A percentile compares a stretch with the other conserved stretches of the same genome.
phyloP scores from a whole-genome alignment of 2,888 invertebrate species.

The Rhaphigaster nebulosa region DNA sequence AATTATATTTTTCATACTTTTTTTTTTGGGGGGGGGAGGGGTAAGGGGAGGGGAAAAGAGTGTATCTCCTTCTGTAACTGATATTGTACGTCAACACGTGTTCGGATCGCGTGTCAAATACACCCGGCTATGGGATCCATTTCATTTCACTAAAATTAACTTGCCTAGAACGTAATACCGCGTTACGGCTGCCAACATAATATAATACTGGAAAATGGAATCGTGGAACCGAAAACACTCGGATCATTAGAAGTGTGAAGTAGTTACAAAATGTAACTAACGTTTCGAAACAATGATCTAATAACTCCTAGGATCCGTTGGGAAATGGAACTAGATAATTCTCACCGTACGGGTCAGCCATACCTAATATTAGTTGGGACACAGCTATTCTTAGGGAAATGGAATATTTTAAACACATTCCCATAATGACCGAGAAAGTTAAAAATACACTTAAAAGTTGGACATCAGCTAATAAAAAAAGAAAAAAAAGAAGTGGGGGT shows the following conservation, averaged over 20 bases:
- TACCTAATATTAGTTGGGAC: neutral
- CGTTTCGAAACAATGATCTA: slow-evolving; percentile 24
- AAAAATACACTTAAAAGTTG: too few relatives aligned
- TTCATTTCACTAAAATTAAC: neutral
- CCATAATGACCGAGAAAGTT: too few relatives aligned
- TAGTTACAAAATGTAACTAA: slow-evolving; percentile 14
- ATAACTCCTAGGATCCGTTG: neutral
- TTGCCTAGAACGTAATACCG: neutral
- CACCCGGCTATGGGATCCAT: neutral
- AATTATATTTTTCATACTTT: too few relatives aligned
- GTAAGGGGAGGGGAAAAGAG: too few relatives aligned
- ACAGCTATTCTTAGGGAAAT: neutral
- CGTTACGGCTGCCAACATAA: neutral
- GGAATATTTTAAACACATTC: neutral
- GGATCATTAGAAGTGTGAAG: neutral
- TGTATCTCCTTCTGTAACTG: too few relatives aligned
- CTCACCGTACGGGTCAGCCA: neutral
- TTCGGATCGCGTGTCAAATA: neutral
- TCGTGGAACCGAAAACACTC: slow-evolving; percentile 1
- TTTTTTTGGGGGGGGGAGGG: too few relatives aligned
- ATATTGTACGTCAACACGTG: neutral
- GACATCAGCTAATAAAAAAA: too few relatives aligned
- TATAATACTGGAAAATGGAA: neutral
- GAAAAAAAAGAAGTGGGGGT: too few relatives aligned
- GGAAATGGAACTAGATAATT: neutral